Base-by-base conservation (phyloP, 2,888 invertebrate species). In the Eupelmus urozonus region DNA sequence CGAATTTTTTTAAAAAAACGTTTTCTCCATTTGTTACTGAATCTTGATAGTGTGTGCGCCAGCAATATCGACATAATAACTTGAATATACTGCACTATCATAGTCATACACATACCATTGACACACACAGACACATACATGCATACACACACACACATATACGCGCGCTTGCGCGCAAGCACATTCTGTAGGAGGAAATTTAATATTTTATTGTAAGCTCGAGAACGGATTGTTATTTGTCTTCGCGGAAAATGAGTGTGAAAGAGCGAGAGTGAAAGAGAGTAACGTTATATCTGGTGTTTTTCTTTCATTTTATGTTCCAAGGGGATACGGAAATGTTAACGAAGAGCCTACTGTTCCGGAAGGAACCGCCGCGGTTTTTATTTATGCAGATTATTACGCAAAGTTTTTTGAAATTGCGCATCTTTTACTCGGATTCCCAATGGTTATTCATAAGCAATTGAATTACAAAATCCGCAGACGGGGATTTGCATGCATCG, bases 151-250 rank as follows among this genome's bases (percentile, higher is more conserved):
- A n/a, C n/a, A n/a, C n/a, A n/a, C n/a, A n/a, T n/a, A n/a, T n/a
- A n/a, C n/a, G n/a, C n/a, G n/a, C n/a, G n/a, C n/a, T n/a, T n/a
- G n/a, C n/a, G n/a, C n/a, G n/a, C n/a, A n/a, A n/a, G n/a, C n/a
- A n/a, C 53, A 53, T 20, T 53, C 40, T 49, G 60, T 67, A 62
- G 57, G 55, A 45, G 45, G 63, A 63, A 78, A 73, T 78, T 78
- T 49, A 53, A 73, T 67, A 78, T 73, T 73, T 78, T 73, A 69
- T 62, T 63, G 55, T 34, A 27, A 60, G 9, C 27, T 40, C 45
- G 23, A 59, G 60, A 57, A n/a, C n/a, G n/a, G n/a, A 73, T 63
- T 60, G 57, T 53, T 66, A 40, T 69, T 78, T 63, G 34, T 72
- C 66, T 71, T 59, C 27, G 23, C 20, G 65, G 20, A 18, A 20